These are phyloP conservation scores for Trichechus manatus DNA, from an alignment of 2,113 vertebrate species.

Conservation along the genomic window DNA sequence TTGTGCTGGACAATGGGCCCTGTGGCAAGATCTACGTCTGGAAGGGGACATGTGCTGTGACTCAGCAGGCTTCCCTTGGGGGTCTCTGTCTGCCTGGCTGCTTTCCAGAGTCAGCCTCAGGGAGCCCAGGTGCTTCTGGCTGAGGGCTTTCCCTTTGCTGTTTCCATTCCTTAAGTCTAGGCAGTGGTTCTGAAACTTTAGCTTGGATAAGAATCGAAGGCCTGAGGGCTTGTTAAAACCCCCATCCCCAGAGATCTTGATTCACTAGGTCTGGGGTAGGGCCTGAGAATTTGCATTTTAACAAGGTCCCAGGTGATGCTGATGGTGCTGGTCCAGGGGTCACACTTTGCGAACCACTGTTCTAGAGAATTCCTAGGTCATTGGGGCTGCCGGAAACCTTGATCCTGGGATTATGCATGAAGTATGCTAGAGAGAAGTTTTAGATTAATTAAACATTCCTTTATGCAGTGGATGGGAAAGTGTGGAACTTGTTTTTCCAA, in stretches of 20 bases:
- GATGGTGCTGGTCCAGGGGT: not conserved
- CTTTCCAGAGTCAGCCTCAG: not conserved
- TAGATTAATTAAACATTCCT: not conserved
- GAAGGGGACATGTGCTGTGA: conserved; percentile 89
- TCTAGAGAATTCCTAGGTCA: not conserved
- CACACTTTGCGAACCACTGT: not conserved
- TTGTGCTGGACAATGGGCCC: conserved; percentile 93
- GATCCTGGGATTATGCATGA: not conserved
- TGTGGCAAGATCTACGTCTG: conserved; percentile 93
- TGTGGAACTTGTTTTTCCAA: conserved; percentile 43
- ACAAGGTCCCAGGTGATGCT: not conserved
- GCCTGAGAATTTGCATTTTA: not conserved
- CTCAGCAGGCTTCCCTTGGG: not conserved
- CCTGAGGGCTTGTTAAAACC: not conserved
- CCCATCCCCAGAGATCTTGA: not conserved
- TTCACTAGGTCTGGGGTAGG: not conserved
- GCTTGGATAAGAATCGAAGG: not conserved
- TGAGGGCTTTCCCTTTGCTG: not conserved
- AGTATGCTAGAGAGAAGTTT: not conserved
- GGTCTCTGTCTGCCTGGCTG: not conserved
- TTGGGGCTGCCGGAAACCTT: not conserved
- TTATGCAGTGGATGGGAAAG: not conserved
- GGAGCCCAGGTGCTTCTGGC: not conserved
- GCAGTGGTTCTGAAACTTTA: not conserved
- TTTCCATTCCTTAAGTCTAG: not conserved